Evolutionary conservation across 2,113 vertebrate species (phyloP).

Genomic region (Recurvirostra avosetta): DNA sequence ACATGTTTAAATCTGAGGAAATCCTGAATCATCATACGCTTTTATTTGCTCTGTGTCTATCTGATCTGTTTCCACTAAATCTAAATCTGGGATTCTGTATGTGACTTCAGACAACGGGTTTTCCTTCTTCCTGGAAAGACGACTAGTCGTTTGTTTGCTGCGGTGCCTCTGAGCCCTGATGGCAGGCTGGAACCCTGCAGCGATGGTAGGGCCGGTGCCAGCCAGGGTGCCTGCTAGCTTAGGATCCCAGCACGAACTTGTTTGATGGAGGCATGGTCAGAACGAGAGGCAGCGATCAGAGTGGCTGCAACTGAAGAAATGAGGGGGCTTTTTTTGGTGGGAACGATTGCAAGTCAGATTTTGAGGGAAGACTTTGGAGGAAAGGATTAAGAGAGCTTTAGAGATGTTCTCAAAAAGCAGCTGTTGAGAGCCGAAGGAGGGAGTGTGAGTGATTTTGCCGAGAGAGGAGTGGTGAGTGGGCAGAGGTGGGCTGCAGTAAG

Average conservation of each 20-base stretch:
- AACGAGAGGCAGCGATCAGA: not conserved
- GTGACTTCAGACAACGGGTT: not conserved
- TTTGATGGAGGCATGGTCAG: not conserved
- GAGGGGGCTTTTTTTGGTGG: not conserved
- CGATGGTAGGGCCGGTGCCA: not conserved
- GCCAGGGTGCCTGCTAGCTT: not conserved
- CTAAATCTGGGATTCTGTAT: not conserved
- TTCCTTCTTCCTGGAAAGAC: not conserved
- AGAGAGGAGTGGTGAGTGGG: not conserved
- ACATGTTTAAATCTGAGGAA: not conserved
- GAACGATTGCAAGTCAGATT: not conserved
- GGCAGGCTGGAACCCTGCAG: not conserved
- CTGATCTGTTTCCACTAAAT: not conserved
- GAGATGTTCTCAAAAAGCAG: not conserved
- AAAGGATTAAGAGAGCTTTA: not conserved
- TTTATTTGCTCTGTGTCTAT: not conserved
- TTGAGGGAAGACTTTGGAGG: not conserved
- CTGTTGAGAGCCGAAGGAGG: not conserved
- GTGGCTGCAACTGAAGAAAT: not conserved
- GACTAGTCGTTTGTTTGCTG: not conserved
- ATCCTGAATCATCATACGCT: accelerated
- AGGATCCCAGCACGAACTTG: not conserved
- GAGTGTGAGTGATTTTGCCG: not conserved
- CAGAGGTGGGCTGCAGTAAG: not conserved
- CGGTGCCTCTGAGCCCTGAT: not conserved